Evolutionary conservation across 2,797 vertebrate species (phyloP).

Genomic region (Lacerta agilis): DNA sequence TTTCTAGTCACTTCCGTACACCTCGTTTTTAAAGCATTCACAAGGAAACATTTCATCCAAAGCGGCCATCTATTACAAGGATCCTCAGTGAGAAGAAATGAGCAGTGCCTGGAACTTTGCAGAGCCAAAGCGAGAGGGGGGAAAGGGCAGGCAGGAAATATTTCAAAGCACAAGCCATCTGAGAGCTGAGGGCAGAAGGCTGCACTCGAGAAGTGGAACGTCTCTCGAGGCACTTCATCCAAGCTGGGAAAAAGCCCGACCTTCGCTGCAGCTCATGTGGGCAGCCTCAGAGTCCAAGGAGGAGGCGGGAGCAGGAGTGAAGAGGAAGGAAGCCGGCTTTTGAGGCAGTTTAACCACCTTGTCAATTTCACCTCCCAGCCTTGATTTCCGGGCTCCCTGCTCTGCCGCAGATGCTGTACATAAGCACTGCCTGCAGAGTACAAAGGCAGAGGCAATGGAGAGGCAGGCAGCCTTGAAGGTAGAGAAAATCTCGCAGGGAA

Average conservation of each 20-base stretch:
- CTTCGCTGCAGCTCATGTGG: neutral
- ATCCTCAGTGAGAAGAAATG: too few relatives aligned
- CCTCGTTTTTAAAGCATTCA: neutral
- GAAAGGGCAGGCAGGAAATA: neutral
- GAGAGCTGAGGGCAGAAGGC: neutral
- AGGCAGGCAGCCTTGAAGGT: neutral
- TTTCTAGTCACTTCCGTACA: neutral
- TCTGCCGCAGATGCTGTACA: neutral
- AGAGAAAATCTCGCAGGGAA: neutral
- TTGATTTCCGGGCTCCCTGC: constrained; percentile 2
- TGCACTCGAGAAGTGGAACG: neutral
- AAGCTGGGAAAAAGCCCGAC: neutral
- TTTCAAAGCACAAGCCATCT: neutral
- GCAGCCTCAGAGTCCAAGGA: neutral
- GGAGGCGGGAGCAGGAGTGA: neutral
- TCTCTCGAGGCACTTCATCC: neutral
- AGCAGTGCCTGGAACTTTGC: neutral
- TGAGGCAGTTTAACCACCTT: neutral
- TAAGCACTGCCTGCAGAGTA: constrained; percentile 20
- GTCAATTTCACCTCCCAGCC: constrained; percentile 20
- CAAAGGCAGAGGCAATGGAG: neutral
- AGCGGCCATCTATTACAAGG: neutral
- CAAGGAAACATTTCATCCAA: too few relatives aligned
- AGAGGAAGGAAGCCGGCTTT: neutral
- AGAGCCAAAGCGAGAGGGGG: neutral